Evolutionary conservation across 2,888 invertebrate species (phyloP).

Genomic region (Stratiomys singularior): DNA sequence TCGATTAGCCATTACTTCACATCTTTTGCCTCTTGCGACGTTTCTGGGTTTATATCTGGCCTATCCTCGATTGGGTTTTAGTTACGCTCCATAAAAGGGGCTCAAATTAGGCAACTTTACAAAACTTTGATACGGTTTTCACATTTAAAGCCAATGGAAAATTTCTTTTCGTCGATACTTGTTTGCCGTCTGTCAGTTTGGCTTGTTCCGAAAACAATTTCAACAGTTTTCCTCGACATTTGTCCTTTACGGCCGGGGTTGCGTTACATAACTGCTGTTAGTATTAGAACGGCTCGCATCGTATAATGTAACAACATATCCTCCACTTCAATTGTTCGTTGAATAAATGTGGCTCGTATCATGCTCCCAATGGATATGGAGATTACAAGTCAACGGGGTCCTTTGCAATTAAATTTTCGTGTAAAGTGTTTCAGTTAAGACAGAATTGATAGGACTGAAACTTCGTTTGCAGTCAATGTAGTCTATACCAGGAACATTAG

Average conservation of each 20-base stretch:
- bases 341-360: slow-evolving; percentile 29
- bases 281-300: background rate
- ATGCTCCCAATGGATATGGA: slow-evolving; percentile 17
- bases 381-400: background rate
- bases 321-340: background rate
- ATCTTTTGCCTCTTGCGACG: slow-evolving; percentile 20
- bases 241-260: slow-evolving; percentile 34
- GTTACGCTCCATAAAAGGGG: slow-evolving; percentile 47
- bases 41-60: slow-evolving; percentile 31
- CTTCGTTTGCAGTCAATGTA: background rate
- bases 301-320: slow-evolving; percentile 15
- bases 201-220: slow-evolving; percentile 30
- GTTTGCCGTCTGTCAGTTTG: background rate
- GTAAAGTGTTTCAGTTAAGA: slow-evolving; percentile 42
- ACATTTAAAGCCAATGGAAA: slow-evolving; percentile 43
- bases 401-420: slow-evolving; percentile 44
- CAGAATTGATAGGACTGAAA: slow-evolving; percentile 34
- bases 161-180: slow-evolving; percentile 25
- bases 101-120: slow-evolving; percentile 46
- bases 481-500: slow-evolving; percentile 36
- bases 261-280: background rate
- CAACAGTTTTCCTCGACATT: slow-evolving; percentile 42
- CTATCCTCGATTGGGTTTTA: slow-evolving; percentile 45
- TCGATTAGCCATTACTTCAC: slow-evolving; percentile 40
- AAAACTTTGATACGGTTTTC: slow-evolving; percentile 39